phyloP scores from a whole-genome alignment of 1,140 invertebrate genomes.

The Camponotus pennsylvanicus region DNA sequence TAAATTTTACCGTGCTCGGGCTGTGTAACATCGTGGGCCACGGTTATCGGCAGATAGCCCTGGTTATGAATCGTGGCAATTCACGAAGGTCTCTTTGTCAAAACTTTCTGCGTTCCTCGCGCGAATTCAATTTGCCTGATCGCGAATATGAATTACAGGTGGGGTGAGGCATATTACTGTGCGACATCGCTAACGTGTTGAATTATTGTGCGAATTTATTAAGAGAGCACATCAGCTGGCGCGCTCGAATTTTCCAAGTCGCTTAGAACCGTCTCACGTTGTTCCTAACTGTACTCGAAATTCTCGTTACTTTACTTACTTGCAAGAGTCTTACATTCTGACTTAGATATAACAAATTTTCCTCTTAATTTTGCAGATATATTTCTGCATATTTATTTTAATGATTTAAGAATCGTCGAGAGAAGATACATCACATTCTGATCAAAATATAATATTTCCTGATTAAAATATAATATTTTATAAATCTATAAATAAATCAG shows the following conservation, averaged over 20 bases:
- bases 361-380: neutral
- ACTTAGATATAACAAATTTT: neutral
- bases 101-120: constrained; percentile 6
- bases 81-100: constrained; percentile 48
- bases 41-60: constrained; percentile 57
- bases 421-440: neutral
- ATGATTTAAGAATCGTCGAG: neutral
- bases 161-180: constrained; percentile 9
- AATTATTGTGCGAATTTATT: constrained; percentile 57
- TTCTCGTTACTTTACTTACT: neutral
- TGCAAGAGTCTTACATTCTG: neutral
- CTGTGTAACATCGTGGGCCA: constrained; percentile 24
- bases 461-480: neutral
- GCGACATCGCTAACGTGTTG: constrained; percentile 31
- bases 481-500: neutral
- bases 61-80: constrained; percentile 46
- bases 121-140: constrained; percentile 52
- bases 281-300: neutral
- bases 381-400: neutral
- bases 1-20: constrained; percentile 27
- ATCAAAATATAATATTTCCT: neutral
- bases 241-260: constrained; percentile 15
- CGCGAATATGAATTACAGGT: constrained; percentile 50
- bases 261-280: constrained; percentile 20
- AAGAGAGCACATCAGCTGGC: constrained; percentile 28